Conservation (phyloP, 2,888 invertebrate genomes). For the Papilio gigon region DNA sequence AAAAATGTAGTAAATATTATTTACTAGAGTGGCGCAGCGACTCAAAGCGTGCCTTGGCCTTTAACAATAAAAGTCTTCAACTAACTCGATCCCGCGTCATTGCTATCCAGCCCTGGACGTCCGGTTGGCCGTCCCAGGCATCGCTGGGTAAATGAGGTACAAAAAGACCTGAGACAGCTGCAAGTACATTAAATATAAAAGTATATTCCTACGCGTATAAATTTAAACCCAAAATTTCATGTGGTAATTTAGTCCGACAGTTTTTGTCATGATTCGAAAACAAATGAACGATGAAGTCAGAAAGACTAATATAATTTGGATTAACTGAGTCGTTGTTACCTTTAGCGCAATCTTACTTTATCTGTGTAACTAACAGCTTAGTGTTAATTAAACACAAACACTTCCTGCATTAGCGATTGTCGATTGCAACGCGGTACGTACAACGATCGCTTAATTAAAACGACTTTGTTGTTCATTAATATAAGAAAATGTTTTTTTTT, state of each 20-base stretch:
- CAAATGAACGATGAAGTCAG: neutral
- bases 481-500: slow-evolving; percentile 54
- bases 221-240: no score
- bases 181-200: no score
- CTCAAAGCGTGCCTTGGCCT: no score
- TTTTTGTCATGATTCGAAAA: neutral
- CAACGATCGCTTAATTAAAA: slow-evolving; percentile 56
- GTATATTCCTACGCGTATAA: no score
- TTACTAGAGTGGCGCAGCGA: no score
- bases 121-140: no score
- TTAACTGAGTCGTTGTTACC: neutral
- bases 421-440: slow-evolving; percentile 57
- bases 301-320: neutral
- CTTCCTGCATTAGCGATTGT: slow-evolving; percentile 52
- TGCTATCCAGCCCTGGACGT: no score
- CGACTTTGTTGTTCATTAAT: slow-evolving; percentile 63
- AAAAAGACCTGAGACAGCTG: no score
- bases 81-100: no score
- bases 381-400: slow-evolving; percentile 49
- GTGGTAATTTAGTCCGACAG: neutral
- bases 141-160: no score
- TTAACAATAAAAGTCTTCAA: no score
- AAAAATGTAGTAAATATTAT: no score
- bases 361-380: slow-evolving; percentile 29
- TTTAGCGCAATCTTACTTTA: neutral